Evolutionary conservation across 2,113 vertebrate species (phyloP).

Genomic region (Callospermophilus lateralis): DNA sequence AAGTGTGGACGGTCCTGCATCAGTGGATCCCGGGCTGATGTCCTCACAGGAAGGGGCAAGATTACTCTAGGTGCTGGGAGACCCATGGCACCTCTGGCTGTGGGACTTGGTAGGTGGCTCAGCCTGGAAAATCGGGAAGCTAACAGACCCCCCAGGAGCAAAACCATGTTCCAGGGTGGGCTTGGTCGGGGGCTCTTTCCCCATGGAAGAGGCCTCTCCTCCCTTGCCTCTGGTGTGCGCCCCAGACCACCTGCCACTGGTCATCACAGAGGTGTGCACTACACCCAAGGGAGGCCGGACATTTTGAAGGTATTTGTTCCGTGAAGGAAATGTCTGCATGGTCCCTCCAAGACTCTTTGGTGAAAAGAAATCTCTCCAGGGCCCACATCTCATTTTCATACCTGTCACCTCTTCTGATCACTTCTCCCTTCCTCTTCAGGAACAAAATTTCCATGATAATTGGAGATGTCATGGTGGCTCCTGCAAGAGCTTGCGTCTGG

Average conservation of each 20-base stretch:
- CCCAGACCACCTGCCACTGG: too few relatives aligned
- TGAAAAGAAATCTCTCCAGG: neutral
- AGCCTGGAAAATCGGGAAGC: neutral
- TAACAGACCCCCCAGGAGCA: accelerated
- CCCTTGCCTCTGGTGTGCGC: too few relatives aligned
- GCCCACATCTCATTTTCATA: neutral
- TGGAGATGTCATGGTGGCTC: neutral
- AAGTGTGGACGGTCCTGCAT: too few relatives aligned
- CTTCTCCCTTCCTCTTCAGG: neutral
- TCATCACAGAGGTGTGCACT: neutral
- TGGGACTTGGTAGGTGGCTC: too few relatives aligned
- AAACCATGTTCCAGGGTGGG: too few relatives aligned
- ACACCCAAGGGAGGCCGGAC: neutral
- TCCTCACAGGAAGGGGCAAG: neutral
- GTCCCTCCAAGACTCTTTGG: neutral
- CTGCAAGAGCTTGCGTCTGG: neutral
- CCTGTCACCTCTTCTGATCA: conserved; percentile 12
- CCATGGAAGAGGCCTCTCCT: too few relatives aligned
- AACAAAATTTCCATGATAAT: conserved; percentile 25
- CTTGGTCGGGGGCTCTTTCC: too few relatives aligned
- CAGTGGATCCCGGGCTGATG: too few relatives aligned
- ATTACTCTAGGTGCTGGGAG: neutral
- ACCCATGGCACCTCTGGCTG: too few relatives aligned
- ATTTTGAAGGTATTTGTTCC: conserved; percentile 1
- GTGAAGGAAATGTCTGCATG: neutral